Evolutionary conservation across 2,888 invertebrate species (phyloP), one percentile per base, ranked within the genome.

Genomic region (Protula sp.): DNA sequence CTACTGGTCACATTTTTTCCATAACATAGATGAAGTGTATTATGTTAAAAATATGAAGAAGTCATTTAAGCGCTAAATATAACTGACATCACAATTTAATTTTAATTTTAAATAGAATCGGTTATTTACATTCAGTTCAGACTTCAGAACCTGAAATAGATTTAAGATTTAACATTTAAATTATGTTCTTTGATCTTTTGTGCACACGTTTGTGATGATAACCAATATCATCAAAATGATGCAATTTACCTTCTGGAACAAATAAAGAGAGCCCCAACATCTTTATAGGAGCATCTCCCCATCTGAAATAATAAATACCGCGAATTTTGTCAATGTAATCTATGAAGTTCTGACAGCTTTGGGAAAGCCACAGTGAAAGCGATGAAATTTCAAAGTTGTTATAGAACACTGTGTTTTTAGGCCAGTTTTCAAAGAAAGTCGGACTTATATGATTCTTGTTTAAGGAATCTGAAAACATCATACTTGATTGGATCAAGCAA

Each of bases 251-350:
- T 47, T 53, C 55, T 0, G 60, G 59, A 19, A 68, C 52, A 55
- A 68, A 64, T 47, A 68, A 47, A 26, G 62, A 52, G 19, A 68
- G 59, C 24, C 66, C 67, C 27, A 68, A 45, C 1, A 59, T 52
- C 45, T 68, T 66, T 24, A 68, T 64, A 24, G 68, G 68, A 26
- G 67, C 67, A 47, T 68, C 68, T 2, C 68, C 68, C 68, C 68
- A 68, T 19, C 68, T 22, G 56, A 66, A 54, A 54, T 61, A 64
- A 59, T 52, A 68, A 9, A 68, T 64, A n/a, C 68, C 68, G 22
- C 68, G 67, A 2, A 61, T 52, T 50, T 54, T 50, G 54, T 67
- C 67, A 5, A 67, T 48, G 53, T 66, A 64, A 29, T 64, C 57
- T 22, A 68, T 54, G 38, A 57, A 68, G 3, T 56, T 27, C 27